Evolutionary conservation across 1,140 invertebrate genomes (phyloP).

Genomic region (Nixonia krombeini): DNA sequence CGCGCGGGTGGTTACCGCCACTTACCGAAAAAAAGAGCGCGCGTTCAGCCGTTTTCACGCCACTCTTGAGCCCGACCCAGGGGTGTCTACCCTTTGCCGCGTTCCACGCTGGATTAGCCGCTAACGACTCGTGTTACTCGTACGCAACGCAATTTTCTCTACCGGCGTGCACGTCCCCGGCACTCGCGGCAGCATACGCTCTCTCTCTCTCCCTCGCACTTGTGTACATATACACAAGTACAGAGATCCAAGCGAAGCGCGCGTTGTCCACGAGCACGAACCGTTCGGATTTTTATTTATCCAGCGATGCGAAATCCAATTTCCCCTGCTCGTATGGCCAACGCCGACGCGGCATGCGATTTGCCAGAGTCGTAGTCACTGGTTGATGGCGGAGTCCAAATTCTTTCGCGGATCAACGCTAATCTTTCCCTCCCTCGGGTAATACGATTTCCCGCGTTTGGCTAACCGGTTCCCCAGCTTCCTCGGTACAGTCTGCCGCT

Average conservation of each 20-base stretch:
- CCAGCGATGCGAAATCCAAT: slow-evolving; percentile 29
- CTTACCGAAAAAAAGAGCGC: slow-evolving; percentile 19
- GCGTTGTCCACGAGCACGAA: slow-evolving; percentile 21
- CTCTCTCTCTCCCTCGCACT: not conserved
- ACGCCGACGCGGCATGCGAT: slow-evolving; percentile 16
- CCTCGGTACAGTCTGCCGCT: too few relatives aligned
- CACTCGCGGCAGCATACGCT: not conserved
- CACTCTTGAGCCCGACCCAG: slow-evolving; percentile 49
- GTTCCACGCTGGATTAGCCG: slow-evolving; percentile 55
- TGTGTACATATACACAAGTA: not conserved
- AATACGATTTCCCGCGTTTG: slow-evolving; percentile 2
- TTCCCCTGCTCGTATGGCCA: slow-evolving; percentile 13
- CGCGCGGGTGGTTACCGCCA: slow-evolving; percentile 7
- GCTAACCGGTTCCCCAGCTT: too few relatives aligned
- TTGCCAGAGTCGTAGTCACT: slow-evolving; percentile 9
- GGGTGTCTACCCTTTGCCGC: slow-evolving; percentile 10
- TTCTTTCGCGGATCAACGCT: slow-evolving; percentile 9
- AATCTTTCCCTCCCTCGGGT: not conserved
- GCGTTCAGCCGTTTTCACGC: slow-evolving; percentile 52
- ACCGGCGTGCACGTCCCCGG: slow-evolving; percentile 5
- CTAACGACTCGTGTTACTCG: slow-evolving; percentile 64
- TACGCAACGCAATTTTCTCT: slow-evolving; percentile 59
- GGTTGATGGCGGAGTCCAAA: slow-evolving; percentile 11
- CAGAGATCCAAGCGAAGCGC: not conserved
- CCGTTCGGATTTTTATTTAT: slow-evolving; percentile 45